Evolutionary conservation across 2,113 vertebrate genomes (phyloP).

Genomic region (Nymphicus hollandicus): DNA sequence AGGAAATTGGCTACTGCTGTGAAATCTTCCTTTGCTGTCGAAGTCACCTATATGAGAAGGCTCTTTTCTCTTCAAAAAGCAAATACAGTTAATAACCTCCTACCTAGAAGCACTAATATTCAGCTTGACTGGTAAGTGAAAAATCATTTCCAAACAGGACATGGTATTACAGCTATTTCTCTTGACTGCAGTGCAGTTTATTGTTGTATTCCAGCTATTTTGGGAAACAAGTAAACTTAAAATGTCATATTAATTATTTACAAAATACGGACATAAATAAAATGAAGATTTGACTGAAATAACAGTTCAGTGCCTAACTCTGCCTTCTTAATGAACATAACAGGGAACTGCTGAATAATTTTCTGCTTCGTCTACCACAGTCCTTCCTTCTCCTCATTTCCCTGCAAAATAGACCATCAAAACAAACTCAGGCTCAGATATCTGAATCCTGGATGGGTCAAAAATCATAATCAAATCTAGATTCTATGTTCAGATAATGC

Average conservation of each 20-base stretch:
- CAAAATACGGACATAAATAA: conserved; percentile 62
- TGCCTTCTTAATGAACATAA: conserved; percentile 48
- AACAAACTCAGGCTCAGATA: neutral
- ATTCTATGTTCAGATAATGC: neutral
- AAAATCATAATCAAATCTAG: neutral
- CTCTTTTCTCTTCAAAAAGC: neutral
- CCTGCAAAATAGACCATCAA: neutral
- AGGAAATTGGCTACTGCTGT: conserved; percentile 1
- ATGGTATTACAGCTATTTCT: neutral
- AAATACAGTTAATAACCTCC: conserved; percentile 10
- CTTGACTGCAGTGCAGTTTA: neutral
- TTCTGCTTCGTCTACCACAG: conserved; percentile 50
- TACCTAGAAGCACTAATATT: conserved; percentile 13
- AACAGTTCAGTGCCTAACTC: conserved; percentile 25
- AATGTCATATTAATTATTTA: conserved; percentile 74
- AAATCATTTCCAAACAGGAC: conserved; percentile 2
- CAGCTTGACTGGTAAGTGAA: conserved; percentile 24
- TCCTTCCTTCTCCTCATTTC: neutral
- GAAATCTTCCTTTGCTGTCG: neutral
- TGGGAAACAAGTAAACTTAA: conserved; percentile 68
- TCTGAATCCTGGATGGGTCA: neutral
- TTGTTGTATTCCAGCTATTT: conserved; percentile 39
- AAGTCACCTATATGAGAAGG: neutral
- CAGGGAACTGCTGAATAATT: conserved; percentile 52
- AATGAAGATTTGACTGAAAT: conserved; percentile 53